Evolutionary conservation across 2,888 invertebrate genomes (phyloP).

Genomic region (Acanthoscelides obtectus): DNA sequence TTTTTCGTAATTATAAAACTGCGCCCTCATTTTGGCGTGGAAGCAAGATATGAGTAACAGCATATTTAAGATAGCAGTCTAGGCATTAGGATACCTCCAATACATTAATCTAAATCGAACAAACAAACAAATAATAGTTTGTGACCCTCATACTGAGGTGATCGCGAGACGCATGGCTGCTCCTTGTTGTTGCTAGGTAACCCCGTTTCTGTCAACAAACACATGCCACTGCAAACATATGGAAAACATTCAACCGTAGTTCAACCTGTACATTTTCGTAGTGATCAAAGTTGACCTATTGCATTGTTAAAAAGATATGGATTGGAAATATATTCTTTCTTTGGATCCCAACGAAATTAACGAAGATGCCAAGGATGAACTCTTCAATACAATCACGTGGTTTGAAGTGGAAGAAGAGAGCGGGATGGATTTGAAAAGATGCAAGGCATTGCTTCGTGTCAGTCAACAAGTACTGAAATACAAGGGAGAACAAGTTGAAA

Average conservation of each 20-base stretch:
- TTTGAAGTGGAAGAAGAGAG: conserved; percentile 56
- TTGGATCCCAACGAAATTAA: conserved; percentile 53
- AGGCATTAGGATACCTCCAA: no score
- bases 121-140: no score
- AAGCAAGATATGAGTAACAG: no score
- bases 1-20: no score
- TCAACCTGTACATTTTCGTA: background rate
- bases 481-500: conserved; percentile 63
- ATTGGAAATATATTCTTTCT: conserved; percentile 57
- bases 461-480: conserved; percentile 65
- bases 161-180: no score
- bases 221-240: background rate
- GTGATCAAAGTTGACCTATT: background rate
- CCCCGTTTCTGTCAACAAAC: background rate
- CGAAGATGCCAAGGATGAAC: conserved; percentile 59
- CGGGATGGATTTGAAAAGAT: conserved; percentile 53
- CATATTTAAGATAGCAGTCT: no score
- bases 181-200: background rate
- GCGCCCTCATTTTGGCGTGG: no score
- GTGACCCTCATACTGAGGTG: no score
- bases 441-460: conserved; percentile 55
- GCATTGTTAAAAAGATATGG: conserved; percentile 37
- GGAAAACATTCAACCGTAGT: background rate
- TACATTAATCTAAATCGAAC: no score
- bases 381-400: conserved; percentile 59